These are phyloP conservation scores for Cremastobaeus sp. DNA, from an alignment of 2,888 invertebrate genomes.

Conservation along the genomic window DNA sequence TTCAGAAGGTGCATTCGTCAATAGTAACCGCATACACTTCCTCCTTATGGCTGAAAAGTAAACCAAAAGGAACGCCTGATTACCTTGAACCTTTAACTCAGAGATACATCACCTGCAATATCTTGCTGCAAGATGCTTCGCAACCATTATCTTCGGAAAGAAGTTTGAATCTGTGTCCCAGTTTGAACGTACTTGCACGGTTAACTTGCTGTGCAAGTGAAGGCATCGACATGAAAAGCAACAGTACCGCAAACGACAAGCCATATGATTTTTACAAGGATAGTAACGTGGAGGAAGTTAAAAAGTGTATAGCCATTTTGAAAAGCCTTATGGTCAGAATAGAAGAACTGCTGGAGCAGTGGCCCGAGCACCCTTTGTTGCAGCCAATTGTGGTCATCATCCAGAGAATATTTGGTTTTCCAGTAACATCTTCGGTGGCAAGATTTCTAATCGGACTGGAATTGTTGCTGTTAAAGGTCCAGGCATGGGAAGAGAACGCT, in stretches of 20 bases:
- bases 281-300: slow-evolving; percentile 87
- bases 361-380: slow-evolving; percentile 94
- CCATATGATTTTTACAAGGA: slow-evolving; percentile 89
- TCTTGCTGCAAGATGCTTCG: slow-evolving; percentile 80
- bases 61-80: slow-evolving; percentile 69
- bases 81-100: slow-evolving; percentile 81
- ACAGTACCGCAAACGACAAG: slow-evolving; percentile 50
- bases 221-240: slow-evolving; percentile 71
- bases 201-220: slow-evolving; percentile 79
- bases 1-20: slow-evolving; percentile 82
- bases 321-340: slow-evolving; percentile 83
- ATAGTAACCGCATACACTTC: slow-evolving; percentile 81
- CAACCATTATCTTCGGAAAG: slow-evolving; percentile 80
- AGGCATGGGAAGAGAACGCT: slow-evolving; percentile 96
- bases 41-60: slow-evolving; percentile 81
- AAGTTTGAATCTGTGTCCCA: slow-evolving; percentile 80
- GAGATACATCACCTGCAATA: slow-evolving; percentile 82
- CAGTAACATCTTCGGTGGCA: slow-evolving; percentile 89
- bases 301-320: slow-evolving; percentile 85
- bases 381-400: slow-evolving; percentile 86
- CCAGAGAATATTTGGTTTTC: slow-evolving; percentile 83
- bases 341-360: slow-evolving; percentile 84
- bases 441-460: slow-evolving; percentile 95
- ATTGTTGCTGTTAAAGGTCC: slow-evolving; percentile 88
- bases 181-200: slow-evolving; percentile 80